Percentiles rank a stretch among this genome's conserved stretches.
Evolutionary conservation across 2,113 vertebrate genomes (phyloP).

Genomic region (Acanthochromis polyacanthus): DNA sequence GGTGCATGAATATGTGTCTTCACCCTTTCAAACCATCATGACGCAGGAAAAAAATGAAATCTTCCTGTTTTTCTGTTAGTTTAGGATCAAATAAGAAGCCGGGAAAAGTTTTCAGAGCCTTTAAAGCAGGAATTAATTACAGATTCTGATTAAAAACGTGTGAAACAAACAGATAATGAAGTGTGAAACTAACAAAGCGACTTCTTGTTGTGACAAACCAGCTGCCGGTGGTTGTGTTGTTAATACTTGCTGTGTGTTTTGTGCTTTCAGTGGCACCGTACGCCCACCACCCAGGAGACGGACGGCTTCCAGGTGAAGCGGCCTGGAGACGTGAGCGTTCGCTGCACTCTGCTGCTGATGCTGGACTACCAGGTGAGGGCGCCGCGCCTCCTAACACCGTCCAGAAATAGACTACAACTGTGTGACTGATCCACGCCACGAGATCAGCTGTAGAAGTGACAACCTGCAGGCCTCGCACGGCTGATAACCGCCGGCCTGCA

Average conservation of each 20-base stretch:
- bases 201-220: background rate
- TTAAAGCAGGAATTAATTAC: background rate
- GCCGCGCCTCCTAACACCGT: background rate
- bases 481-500: conserved; percentile 24
- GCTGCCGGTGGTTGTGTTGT: background rate
- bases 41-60: too few species aligned
- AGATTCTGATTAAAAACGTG: conserved; percentile 4
- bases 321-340: conserved; percentile 81
- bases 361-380: conserved; percentile 82
- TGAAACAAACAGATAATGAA: conserved; percentile 25
- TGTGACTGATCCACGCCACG: conserved; percentile 9
- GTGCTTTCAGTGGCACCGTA: conserved; percentile 79
- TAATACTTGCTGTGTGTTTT: background rate
- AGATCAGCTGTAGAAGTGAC: conserved; percentile 28
- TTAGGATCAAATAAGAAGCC: background rate
- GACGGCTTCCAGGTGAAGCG: conserved; percentile 83
- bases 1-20: too few species aligned
- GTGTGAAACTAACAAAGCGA: conserved; percentile 20
- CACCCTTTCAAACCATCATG: too few species aligned
- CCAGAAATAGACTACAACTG: conserved; percentile 6
- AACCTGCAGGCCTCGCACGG: conserved; percentile 20
- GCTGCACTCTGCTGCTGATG: conserved; percentile 83
- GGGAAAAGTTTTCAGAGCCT: background rate
- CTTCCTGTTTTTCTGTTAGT: too few species aligned
- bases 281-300: conserved; percentile 81